Percentiles rank a stretch among this genome's conserved stretches.
phyloP scores from a whole-genome alignment of 2,113 vertebrate genomes.

The Edolisoma coerulescens region DNA sequence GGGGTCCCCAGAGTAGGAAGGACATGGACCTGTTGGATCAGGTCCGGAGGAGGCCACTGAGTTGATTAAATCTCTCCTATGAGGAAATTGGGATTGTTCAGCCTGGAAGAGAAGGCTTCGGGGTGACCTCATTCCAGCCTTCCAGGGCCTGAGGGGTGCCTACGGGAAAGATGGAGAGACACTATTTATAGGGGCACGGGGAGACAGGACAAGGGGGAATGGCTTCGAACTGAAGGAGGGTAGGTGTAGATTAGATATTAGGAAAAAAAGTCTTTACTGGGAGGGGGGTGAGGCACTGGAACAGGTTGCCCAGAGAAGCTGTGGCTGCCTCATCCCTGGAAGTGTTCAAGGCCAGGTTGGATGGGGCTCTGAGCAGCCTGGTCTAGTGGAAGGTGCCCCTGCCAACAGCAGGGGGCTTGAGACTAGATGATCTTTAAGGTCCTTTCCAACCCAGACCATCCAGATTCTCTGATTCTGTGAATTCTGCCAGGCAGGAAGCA shows the following conservation, averaged over 20 bases:
- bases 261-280: neutral
- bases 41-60: neutral
- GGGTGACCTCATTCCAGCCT: neutral
- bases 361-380: neutral
- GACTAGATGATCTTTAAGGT: neutral
- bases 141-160: neutral
- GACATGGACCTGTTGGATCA: neutral
- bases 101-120: neutral
- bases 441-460: neutral
- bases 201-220: neutral
- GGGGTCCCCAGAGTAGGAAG: fast-evolving
- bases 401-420: neutral
- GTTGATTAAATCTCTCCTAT: neutral
- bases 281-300: neutral
- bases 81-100: neutral
- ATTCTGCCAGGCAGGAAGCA: neutral
- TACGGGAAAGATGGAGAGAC: neutral
- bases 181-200: neutral
- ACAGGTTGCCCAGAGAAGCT: neutral
- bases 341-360: neutral
- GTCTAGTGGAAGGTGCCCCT: neutral
- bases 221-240: neutral
- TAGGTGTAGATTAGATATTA: neutral
- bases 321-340: neutral
- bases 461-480: neutral